These are phyloP conservation scores for Chiloscyllium punctatum DNA, from an alignment of 2,797 vertebrate genomes.

Conservation along the genomic window DNA sequence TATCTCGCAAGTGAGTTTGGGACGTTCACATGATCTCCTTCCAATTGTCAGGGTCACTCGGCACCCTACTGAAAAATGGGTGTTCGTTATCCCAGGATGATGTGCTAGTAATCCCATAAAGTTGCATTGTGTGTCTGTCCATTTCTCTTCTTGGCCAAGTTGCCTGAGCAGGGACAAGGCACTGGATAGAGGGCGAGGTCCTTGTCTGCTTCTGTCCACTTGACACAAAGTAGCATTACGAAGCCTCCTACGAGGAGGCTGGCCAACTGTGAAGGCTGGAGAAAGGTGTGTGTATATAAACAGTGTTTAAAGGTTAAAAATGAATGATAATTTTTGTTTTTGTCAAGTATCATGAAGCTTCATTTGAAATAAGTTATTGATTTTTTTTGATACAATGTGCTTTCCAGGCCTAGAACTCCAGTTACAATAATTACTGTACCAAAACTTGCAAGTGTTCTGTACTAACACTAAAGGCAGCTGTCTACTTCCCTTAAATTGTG, in stretches of 20 bases:
- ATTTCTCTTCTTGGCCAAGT: background rate
- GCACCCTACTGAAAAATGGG: background rate
- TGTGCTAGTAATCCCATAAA: background rate
- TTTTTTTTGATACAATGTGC: background rate
- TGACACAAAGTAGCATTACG: background rate
- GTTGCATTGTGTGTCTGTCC: background rate
- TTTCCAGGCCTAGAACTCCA: background rate
- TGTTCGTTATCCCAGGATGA: background rate
- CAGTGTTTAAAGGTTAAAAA: background rate
- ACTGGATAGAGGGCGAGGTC: background rate
- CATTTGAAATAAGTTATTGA: slow-evolving; percentile 5
- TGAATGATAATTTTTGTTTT: background rate
- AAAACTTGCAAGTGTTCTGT: background rate
- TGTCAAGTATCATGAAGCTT: background rate
- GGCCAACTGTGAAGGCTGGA: background rate
- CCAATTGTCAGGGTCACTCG: background rate
- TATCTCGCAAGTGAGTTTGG: background rate
- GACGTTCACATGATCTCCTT: background rate
- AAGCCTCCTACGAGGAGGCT: background rate
- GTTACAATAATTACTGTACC: background rate
- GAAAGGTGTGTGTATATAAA: background rate
- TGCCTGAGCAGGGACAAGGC: background rate
- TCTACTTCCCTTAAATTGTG: background rate
- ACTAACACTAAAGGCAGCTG: background rate
- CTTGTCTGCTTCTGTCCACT: background rate